Evolutionary conservation across 2,797 vertebrate genomes (phyloP).

Genomic region (Limnodromus scolopaceus): DNA sequence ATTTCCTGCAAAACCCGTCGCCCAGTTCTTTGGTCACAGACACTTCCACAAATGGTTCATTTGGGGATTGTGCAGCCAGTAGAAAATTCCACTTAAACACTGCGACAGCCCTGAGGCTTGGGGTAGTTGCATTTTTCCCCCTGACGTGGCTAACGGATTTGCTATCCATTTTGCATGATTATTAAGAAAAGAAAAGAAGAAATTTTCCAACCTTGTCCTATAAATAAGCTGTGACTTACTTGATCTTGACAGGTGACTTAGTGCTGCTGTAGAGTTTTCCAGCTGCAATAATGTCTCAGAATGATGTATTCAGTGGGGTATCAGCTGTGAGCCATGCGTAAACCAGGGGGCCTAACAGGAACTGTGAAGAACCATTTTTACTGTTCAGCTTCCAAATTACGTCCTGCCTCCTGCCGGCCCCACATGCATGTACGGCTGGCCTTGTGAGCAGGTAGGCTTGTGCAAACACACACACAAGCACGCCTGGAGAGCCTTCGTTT

Average conservation of each 20-base stretch:
- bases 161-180: conserved; percentile 21
- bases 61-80: conserved; percentile 22
- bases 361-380: conserved; percentile 59
- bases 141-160: background rate
- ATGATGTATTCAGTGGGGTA: conserved; percentile 68
- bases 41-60: conserved; percentile 29
- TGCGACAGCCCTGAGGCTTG: background rate
- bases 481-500: background rate
- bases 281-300: conserved; percentile 67
- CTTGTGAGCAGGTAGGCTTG: background rate
- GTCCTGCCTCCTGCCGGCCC: conserved; percentile 38
- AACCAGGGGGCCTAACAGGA: conserved; percentile 47
- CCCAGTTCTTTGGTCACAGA: conserved; percentile 39
- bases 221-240: conserved; percentile 54
- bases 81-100: conserved; percentile 38
- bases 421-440: background rate
- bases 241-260: conserved; percentile 66
- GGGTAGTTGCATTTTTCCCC: background rate
- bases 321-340: conserved; percentile 13
- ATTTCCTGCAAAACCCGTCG: background rate
- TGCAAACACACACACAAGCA: background rate
- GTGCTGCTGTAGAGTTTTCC: conserved; percentile 64
- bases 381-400: conserved; percentile 45
- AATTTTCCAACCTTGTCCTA: conserved; percentile 39
- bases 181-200: conserved; percentile 20